Evolutionary conservation across 2,888 invertebrate species (phyloP).

Genomic region (Orchestes rusci): DNA sequence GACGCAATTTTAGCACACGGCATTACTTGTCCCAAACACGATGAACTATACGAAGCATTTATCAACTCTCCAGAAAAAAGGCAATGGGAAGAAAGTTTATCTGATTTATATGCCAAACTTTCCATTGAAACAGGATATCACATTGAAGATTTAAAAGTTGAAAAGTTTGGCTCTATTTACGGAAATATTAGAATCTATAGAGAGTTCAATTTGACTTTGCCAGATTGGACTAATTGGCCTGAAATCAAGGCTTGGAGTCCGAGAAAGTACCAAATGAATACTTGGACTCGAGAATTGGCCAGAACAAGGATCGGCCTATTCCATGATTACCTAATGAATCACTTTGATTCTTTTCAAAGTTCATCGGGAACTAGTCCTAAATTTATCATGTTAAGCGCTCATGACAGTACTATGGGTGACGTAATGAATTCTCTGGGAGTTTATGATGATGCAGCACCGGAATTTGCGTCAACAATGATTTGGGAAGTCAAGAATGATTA

Average conservation of each 20-base stretch:
- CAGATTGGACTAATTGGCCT: conserved; percentile 48
- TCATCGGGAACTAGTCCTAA: conserved; percentile 41
- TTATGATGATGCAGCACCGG: conserved; percentile 60
- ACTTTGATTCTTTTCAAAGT: conserved; percentile 46
- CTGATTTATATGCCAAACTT: conserved; percentile 56
- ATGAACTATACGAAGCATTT: conserved; percentile 10
- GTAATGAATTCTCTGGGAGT: conserved; percentile 63
- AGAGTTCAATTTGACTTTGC: conserved; percentile 49
- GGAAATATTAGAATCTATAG: conserved; percentile 60
- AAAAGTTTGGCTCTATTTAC: conserved; percentile 46
- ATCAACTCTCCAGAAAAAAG: conserved; percentile 8
- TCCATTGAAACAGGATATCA: conserved; percentile 35
- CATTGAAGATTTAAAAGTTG: conserved; percentile 46
- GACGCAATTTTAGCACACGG: conserved; percentile 45
- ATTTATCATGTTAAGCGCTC: conserved; percentile 68
- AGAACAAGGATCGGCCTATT: conserved; percentile 57
- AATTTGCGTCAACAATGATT: conserved; percentile 61
- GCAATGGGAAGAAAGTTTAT: conserved; percentile 45
- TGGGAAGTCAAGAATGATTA: conserved; percentile 55
- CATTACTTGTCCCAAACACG: conserved; percentile 24
- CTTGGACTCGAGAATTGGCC: conserved; percentile 51
- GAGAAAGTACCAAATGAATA: conserved; percentile 50
- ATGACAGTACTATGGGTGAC: conserved; percentile 72
- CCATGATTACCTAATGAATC: conserved; percentile 59
- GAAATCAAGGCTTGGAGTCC: conserved; percentile 54